Conservation (phyloP, 2,797 vertebrate genomes). For the Avahi laniger region DNA sequence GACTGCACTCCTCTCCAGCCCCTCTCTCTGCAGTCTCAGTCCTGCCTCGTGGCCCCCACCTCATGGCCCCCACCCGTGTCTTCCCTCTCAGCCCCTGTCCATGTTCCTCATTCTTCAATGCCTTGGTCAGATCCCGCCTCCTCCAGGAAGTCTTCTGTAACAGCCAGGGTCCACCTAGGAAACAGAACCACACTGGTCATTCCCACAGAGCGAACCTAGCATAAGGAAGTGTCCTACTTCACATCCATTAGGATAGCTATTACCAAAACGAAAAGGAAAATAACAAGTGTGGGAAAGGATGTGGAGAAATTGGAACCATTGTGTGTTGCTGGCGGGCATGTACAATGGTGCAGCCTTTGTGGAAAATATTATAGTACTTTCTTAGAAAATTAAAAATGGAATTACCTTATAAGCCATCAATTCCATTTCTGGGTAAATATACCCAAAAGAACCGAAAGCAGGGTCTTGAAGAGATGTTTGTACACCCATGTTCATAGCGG, state of each 20-base stretch:
- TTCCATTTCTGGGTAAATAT: too few relatives aligned
- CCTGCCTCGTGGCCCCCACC: background rate
- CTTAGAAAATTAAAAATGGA: background rate
- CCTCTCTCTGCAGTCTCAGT: background rate
- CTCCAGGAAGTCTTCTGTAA: background rate
- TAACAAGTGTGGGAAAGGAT: fast-evolving
- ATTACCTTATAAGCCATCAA: fast-evolving
- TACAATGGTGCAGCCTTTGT: too few relatives aligned
- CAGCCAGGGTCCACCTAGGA: background rate
- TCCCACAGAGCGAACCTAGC: too few relatives aligned
- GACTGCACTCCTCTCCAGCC: fast-evolving
- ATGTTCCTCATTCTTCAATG: background rate
- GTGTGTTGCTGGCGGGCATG: fast-evolving
- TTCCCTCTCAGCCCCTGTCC: background rate
- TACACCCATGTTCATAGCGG: fast-evolving
- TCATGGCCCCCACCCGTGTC: background rate
- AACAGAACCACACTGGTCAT: fast-evolving
- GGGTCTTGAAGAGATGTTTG: background rate
- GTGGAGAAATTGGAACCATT: fast-evolving
- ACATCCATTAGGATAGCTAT: too few relatives aligned
- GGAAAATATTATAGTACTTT: fast-evolving
- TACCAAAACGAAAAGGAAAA: background rate
- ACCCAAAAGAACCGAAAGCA: background rate
- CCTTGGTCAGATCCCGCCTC: too few relatives aligned
- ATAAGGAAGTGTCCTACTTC: fast-evolving